Evolutionary conservation across 2,113 vertebrate species (phyloP), one percentile per base, ranked within the genome.

Genomic region (Poeciliopsis prolifica): DNA sequence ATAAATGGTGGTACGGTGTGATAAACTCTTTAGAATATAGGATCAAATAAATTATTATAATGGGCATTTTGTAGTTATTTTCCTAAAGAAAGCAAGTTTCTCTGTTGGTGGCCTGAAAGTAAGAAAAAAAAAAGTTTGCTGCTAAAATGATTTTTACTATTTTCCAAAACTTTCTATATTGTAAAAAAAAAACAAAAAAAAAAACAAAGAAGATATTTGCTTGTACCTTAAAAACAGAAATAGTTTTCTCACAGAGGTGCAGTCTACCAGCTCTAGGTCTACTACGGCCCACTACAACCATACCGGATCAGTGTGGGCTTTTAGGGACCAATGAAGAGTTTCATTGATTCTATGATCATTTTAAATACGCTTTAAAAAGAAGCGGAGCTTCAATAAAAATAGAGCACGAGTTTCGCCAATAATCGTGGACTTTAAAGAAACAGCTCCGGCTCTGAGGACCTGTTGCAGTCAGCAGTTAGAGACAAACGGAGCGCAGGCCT

Each of bases 401-500:
- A 42, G 15, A 44, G 51, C 30, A 51, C 12, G 10, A 1, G 8
- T 5, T 48, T 13, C 15, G 48, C 30, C 29, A 9, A 30, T 19
- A 54, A 54, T 6, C 48, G 22, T 51, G 3, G 22, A 58, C 10
- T 26, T 42, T 37, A 3, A 26, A 5, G 28, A 30, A 68, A 2
- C 17, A 31, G 29, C 10, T 4, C 42, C 5, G 17, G 31, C 29
- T 30, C 15, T 31, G 70, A 33, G 13, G n/a, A 60, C 40, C 33
- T 24, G 15, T 58, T 42, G 51, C 64, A 74, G 62, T 86, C 51
- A 81, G 77, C 65, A 63, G 58, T 73, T 70, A 31, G 68, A 15
- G 58, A 74, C 64, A 67, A 65, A 22, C 24, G 33, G 60, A 64
- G 44, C 33, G 26, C 26, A 79, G 74, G 80, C 74, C 74, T 77